These are phyloP conservation scores for Colossoma macropomum DNA, from an alignment of 2,113 vertebrate genomes.

Conservation along the genomic window DNA sequence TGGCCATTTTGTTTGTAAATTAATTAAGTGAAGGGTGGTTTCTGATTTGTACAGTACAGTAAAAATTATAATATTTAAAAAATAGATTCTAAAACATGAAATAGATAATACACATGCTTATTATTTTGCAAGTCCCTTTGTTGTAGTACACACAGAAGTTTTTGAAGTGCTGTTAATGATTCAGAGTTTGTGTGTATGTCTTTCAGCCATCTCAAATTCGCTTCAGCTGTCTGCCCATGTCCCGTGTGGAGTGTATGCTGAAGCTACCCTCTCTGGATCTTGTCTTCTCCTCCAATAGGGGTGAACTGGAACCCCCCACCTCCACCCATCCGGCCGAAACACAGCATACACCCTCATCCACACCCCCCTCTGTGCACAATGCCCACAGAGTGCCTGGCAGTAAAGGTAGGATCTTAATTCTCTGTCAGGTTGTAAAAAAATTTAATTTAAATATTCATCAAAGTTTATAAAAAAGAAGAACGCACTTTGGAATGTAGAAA, in stretches of 20 bases:
- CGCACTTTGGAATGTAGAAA: too few species aligned
- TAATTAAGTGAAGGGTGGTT: too few species aligned
- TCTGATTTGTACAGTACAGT: too few species aligned
- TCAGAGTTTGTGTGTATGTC: neutral
- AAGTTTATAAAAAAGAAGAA: too few species aligned
- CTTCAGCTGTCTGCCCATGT: slow-evolving; percentile 96
- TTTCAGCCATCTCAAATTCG: slow-evolving; percentile 95
- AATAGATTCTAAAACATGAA: too few species aligned
- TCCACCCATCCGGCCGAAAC: slow-evolving; percentile 77
- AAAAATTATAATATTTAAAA: too few species aligned
- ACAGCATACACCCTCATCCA: slow-evolving; percentile 71
- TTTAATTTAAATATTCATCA: too few species aligned
- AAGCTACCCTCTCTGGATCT: slow-evolving; percentile 96
- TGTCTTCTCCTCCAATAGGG: slow-evolving; percentile 97
- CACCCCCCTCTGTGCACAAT: slow-evolving; percentile 75
- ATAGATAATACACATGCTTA: too few species aligned
- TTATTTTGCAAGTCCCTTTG: too few species aligned
- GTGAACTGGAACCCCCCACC: slow-evolving; percentile 88
- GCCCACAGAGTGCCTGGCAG: slow-evolving; percentile 77
- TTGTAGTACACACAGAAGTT: neutral
- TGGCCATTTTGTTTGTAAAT: too few species aligned
- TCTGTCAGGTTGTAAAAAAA: neutral
- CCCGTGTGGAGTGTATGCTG: slow-evolving; percentile 97
- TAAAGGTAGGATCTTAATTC: slow-evolving; percentile 81
- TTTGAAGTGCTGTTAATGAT: neutral